Evolutionary conservation across 2,888 invertebrate genomes (phyloP), one percentile per base, ranked within the genome.

Genomic region (Rhamnusium bicolor): DNA sequence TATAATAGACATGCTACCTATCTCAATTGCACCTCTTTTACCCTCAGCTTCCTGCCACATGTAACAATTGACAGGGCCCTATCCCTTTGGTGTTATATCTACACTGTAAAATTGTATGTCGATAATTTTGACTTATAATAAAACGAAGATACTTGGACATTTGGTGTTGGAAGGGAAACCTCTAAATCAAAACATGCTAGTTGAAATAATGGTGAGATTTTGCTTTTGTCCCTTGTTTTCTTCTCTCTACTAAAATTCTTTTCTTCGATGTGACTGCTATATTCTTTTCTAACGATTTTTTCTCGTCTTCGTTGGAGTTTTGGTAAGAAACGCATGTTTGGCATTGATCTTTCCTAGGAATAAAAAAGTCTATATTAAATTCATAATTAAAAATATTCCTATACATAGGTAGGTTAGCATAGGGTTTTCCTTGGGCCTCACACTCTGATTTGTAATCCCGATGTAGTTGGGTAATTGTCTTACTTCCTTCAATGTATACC

Each of bases 71-170:
- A n/a, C n/a, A n/a, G n/a, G n/a, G n/a, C n/a, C n/a, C n/a, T n/a
- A n/a, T n/a, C n/a, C n/a, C n/a, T n/a, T n/a, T n/a, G n/a, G n/a
- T n/a, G n/a, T n/a, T n/a, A n/a, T n/a, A n/a, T n/a, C n/a, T 14
- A 49, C 1, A 49, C n/a, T 1, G 49, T 49, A 14, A 75, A 75
- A 70, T 70, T 72, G 40, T 70, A 75, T 8, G 58, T 68, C 10
- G 47, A 56, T 40, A 75, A 40, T 47, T 71, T 70, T 19, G 73
- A 72, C 63, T 53, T 71, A 73, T 75, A 73, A 54, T 75, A 75
- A 53, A 73, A 75, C 1, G 53, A 68, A 7, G 73, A 75, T 66
- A 16, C n/a, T 12, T 49, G 6, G 3, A 2, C 49, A 1, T 7
- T 49, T 2, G 49, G 14, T 12, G 12, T 12, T 12, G 49, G n/a